phyloP scores from a whole-genome alignment of 1,140 invertebrate genomes.

The Aphelinus atriplicis region DNA sequence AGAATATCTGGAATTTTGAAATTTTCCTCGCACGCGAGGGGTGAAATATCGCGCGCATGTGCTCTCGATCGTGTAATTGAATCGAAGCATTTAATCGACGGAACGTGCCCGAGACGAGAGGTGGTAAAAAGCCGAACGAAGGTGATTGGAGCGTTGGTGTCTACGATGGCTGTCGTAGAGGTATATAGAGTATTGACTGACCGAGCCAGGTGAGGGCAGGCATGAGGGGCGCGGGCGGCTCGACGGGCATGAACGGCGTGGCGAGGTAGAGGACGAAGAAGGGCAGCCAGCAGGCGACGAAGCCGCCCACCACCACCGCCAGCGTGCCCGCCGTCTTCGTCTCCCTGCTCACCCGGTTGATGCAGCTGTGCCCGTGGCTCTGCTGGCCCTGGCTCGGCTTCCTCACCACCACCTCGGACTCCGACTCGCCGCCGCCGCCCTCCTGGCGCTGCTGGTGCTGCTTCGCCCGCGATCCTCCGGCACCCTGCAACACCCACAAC shows the following conservation, averaged over 20 bases:
- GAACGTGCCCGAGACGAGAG: too few species aligned
- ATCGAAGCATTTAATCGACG: too few species aligned
- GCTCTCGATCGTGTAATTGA: too few species aligned
- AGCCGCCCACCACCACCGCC: conserved; percentile 90
- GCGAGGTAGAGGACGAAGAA: conserved; percentile 89
- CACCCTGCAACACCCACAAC: too few species aligned
- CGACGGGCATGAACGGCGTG: conserved; percentile 74
- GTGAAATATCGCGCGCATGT: too few species aligned
- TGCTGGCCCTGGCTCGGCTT: conserved; percentile 42
- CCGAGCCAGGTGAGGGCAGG: conserved; percentile 89
- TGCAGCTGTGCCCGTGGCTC: conserved; percentile 52
- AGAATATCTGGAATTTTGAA: too few species aligned
- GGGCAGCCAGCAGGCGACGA: conserved; percentile 89
- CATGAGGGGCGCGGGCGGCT: conserved; percentile 70
- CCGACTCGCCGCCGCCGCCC: neutral
- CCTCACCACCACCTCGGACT: conserved; percentile 20
- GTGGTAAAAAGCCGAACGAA: too few species aligned
- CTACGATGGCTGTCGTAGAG: too few species aligned
- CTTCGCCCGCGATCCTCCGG: too few species aligned
- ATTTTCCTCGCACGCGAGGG: too few species aligned
- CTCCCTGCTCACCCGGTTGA: conserved; percentile 68
- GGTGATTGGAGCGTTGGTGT: too few species aligned
- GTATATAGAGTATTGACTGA: conserved; percentile 39
- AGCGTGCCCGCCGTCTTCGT: conserved; percentile 90
- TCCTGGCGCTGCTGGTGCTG: neutral